Percentiles rank a stretch among this genome's conserved stretches.
phyloP scores from a whole-genome alignment of 2,113 vertebrate species.

The Pelecanus crispus region DNA sequence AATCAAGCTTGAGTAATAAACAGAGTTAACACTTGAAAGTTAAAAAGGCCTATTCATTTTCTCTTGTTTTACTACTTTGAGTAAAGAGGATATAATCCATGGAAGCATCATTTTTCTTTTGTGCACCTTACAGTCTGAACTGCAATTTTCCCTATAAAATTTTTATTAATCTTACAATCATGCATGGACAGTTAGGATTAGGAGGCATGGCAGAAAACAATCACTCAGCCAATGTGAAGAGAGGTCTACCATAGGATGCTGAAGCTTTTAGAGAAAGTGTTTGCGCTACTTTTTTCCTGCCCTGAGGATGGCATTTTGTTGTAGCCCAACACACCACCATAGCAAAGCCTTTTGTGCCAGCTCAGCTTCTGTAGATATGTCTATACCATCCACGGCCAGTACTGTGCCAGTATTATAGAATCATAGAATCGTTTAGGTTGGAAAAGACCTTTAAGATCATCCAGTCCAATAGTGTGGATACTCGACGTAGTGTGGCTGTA shows the following conservation, averaged over 20 bases:
- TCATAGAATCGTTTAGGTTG: too few species aligned
- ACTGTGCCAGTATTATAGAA: fast-evolving
- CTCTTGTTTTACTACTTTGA: not conserved
- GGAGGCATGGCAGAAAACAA: not conserved
- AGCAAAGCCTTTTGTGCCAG: not conserved
- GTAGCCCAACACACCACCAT: not conserved
- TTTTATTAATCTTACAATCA: not conserved
- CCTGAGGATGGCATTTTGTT: not conserved
- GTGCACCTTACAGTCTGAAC: not conserved
- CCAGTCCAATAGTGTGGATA: not conserved
- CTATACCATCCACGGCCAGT: not conserved
- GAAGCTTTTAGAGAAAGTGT: not conserved
- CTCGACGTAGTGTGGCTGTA: fast-evolving
- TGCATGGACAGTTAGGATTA: not conserved
- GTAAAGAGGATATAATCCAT: not conserved
- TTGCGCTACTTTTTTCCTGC: not conserved
- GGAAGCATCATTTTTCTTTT: not conserved
- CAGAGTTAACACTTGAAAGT: not conserved
- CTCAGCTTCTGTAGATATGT: not conserved
- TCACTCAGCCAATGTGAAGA: not conserved
- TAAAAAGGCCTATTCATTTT: not conserved
- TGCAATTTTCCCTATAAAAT: not conserved
- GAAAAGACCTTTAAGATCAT: too few species aligned
- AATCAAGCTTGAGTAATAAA: not conserved
- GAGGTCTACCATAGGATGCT: not conserved